phyloP scores from a whole-genome alignment of 2,113 vertebrate species.

The Myxocyprinus asiaticus region DNA sequence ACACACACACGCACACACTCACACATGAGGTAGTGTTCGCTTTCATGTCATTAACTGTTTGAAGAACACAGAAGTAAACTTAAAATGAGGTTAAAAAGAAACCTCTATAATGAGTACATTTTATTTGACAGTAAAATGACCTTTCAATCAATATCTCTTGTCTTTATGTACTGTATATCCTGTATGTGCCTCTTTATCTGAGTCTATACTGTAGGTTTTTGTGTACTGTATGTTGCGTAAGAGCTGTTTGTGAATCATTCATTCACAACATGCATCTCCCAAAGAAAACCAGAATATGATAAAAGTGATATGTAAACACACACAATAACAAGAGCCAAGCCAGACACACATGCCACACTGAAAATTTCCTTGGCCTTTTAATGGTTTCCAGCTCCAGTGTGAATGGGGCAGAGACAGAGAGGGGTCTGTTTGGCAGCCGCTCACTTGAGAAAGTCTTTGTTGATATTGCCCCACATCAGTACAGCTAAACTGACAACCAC shows the following conservation, averaged over 20 bases:
- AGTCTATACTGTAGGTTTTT: neutral
- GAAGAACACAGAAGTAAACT: too few relatives aligned
- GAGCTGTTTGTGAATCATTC: neutral
- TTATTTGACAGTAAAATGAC: neutral
- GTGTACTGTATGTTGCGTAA: neutral
- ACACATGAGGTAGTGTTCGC: too few relatives aligned
- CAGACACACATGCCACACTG: constrained; percentile 28
- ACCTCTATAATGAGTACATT: too few relatives aligned
- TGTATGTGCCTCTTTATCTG: neutral
- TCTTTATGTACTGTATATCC: neutral
- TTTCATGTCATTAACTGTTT: neutral
- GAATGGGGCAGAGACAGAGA: constrained; percentile 34
- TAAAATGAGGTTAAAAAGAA: too few relatives aligned
- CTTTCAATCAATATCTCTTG: neutral
- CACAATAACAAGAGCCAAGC: constrained; percentile 11
- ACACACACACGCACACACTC: too few relatives aligned
- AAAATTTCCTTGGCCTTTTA: constrained; percentile 48
- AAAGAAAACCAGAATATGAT: neutral
- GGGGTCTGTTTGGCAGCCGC: constrained; percentile 41
- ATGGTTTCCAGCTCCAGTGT: constrained; percentile 53
- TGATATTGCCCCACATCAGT: constrained; percentile 48
- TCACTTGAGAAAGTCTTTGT: constrained; percentile 42
- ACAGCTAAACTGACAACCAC: constrained; percentile 48
- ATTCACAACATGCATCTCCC: constrained; percentile 19
- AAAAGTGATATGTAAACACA: neutral